A percentile compares a stretch with the other conserved stretches of the same genome.
phyloP scores from a whole-genome alignment of 2,888 invertebrate species.

The Geophilus truncorum region DNA sequence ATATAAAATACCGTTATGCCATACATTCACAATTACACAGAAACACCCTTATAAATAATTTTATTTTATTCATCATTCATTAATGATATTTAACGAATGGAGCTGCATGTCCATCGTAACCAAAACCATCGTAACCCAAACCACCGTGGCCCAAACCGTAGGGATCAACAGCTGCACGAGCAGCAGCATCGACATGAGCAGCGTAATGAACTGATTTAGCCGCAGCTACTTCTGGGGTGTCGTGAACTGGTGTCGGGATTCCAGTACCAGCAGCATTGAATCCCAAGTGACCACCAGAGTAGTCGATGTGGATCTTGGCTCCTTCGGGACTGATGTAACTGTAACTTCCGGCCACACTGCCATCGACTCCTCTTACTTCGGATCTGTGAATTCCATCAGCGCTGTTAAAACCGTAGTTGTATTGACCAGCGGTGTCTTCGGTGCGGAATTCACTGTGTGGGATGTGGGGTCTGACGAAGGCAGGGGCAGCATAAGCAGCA shows the following conservation, averaged over 20 bases:
- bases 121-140: background rate
- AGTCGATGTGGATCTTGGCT: background rate
- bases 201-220: background rate
- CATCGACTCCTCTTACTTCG: background rate
- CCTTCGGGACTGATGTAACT: conserved; percentile 27
- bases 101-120: background rate
- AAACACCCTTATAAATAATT: background rate
- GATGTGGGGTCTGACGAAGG: background rate
- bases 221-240: conserved; percentile 24
- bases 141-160: background rate
- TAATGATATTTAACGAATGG: background rate
- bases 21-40: too few species aligned
- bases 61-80: background rate
- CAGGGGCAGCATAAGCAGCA: background rate
- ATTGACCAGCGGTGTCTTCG: conserved; percentile 16
- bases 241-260: background rate
- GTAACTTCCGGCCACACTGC: conserved; percentile 4
- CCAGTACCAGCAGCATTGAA: conserved; percentile 5
- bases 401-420: conserved; percentile 16
- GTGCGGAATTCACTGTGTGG: background rate
- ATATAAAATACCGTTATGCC: too few species aligned
- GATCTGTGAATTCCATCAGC: background rate
- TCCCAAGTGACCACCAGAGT: background rate
- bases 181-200: background rate
- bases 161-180: background rate